Conservation (phyloP, 2,797 vertebrate genomes). For the Notolabrus celidotus region DNA sequence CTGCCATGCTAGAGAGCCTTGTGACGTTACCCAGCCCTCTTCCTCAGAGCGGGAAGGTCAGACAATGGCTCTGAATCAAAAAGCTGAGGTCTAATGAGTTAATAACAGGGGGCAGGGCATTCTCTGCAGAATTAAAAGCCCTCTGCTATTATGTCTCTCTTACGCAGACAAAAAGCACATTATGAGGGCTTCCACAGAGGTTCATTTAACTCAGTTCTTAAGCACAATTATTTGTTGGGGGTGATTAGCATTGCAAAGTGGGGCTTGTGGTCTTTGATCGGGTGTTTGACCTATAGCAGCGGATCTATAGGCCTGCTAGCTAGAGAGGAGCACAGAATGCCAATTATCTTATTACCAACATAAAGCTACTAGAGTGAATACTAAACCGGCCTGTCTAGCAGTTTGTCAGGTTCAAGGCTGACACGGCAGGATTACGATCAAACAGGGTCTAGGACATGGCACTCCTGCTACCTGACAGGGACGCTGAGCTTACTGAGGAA, state of each 20-base stretch:
- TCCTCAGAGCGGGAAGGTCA: constrained; percentile 69
- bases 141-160: constrained; percentile 75
- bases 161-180: constrained; percentile 79
- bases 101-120: constrained; percentile 76
- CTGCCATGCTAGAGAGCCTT: constrained; percentile 40
- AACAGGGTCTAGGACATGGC: constrained; percentile 60
- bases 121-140: constrained; percentile 74
- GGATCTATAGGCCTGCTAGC: constrained; percentile 77
- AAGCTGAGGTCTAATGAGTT: constrained; percentile 74
- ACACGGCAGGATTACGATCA: constrained; percentile 72
- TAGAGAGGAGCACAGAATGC: constrained; percentile 71
- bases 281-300: constrained; percentile 82
- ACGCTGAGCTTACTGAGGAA: constrained; percentile 25
- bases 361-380: constrained; percentile 71
- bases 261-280: constrained; percentile 80
- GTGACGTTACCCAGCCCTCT: constrained; percentile 62
- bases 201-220: constrained; percentile 81
- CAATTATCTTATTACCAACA: constrained; percentile 86
- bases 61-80: constrained; percentile 73
- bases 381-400: constrained; percentile 67
- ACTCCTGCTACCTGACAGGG: constrained; percentile 42
- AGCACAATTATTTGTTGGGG: constrained; percentile 81
- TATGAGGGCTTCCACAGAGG: constrained; percentile 69
- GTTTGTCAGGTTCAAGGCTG: constrained; percentile 69
- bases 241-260: constrained; percentile 86